Percentiles rank a stretch among this genome's conserved stretches.
These are phyloP conservation scores for Dicycla oo DNA, from an alignment of 2,888 invertebrate genomes.

Conservation along the genomic window DNA sequence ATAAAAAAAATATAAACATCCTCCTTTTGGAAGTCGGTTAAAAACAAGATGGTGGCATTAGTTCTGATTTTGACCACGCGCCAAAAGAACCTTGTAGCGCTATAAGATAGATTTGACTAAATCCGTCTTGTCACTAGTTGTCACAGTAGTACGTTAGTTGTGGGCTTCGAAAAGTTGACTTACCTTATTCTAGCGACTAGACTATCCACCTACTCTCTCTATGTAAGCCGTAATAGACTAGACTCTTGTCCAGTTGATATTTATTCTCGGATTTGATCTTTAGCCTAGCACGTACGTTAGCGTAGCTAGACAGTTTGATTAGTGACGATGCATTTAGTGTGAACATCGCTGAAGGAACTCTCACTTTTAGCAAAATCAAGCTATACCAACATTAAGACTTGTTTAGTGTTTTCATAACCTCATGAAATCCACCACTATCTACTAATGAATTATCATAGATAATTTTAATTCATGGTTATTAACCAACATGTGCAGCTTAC, in stretches of 20 bases:
- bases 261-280: conserved; percentile 42
- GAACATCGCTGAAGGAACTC: conserved; percentile 25
- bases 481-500: background rate
- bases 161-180: conserved; percentile 13
- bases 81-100: background rate
- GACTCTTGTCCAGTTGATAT: conserved; percentile 31
- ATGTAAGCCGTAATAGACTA: conserved; percentile 5
- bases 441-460: background rate
- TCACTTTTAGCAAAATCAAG: conserved; percentile 2
- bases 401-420: background rate
- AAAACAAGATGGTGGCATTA: background rate
- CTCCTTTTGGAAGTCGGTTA: no score
- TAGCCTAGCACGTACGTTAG: conserved; percentile 37
- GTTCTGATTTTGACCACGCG: background rate
- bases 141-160: conserved; percentile 7
- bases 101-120: conserved; percentile 1
- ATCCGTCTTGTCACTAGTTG: conserved; percentile 1
- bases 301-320: conserved; percentile 28
- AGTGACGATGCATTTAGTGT: conserved; percentile 26
- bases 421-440: background rate
- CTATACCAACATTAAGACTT: background rate
- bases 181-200: conserved; percentile 20
- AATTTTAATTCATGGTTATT: background rate
- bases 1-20: no score
- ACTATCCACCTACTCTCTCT: conserved; percentile 27